Evolutionary conservation across 2,113 vertebrate genomes (phyloP).

Genomic region (Epinephelus moara): DNA sequence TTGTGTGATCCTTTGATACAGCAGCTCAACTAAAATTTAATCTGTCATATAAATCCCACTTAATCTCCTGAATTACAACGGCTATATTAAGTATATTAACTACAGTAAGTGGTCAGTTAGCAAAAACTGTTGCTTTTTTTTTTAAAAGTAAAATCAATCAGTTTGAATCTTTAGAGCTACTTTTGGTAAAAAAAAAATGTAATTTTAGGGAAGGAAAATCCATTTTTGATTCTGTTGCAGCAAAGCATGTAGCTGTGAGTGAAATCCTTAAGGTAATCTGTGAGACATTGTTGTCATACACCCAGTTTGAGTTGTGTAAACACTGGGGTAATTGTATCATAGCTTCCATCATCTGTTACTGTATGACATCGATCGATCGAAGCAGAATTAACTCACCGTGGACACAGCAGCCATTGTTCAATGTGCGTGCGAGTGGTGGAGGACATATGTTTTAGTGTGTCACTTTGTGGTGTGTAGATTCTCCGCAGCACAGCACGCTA

Average conservation of each 20-base stretch:
- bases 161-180: neutral
- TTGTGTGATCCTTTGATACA: slow-evolving; percentile 50
- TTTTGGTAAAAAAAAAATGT: neutral
- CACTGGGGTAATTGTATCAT: slow-evolving; percentile 60
- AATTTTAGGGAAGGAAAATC: neutral
- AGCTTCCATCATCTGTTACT: slow-evolving; percentile 60
- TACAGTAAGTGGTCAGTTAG: neutral
- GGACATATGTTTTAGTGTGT: slow-evolving; percentile 25
- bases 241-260: neutral
- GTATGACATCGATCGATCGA: slow-evolving; percentile 43
- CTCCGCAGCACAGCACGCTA: neutral
- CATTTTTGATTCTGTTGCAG: neutral
- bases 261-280: slow-evolving; percentile 31
- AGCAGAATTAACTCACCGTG: slow-evolving; percentile 30
- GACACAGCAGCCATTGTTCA: neutral
- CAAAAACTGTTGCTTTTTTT: neutral
- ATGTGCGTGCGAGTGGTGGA: neutral
- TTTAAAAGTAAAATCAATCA: too few species aligned
- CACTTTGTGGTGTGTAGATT: neutral
- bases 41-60: slow-evolving; percentile 68
- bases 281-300: slow-evolving; percentile 22
- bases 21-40: slow-evolving; percentile 56
- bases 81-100: slow-evolving; percentile 1
- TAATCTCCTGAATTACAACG: slow-evolving; percentile 58
- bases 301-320: slow-evolving; percentile 47